Conservation (phyloP, 1,140 invertebrate genomes). For the Lordiphosa stackelbergi region DNA sequence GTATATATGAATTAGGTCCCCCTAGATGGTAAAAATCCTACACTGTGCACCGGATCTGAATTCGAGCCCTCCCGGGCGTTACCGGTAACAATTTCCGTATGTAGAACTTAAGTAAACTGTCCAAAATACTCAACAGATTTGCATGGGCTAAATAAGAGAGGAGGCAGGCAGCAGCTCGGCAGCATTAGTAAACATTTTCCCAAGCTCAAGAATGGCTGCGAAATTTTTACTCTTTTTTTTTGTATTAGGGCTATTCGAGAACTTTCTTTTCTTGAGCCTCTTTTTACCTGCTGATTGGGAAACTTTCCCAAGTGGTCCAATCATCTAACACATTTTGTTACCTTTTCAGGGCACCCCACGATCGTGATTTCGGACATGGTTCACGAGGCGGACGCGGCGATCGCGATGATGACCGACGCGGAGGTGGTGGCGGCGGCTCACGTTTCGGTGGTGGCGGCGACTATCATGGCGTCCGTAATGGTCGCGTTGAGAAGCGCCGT, state of each 20-base stretch:
- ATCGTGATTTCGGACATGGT: conserved; percentile 66
- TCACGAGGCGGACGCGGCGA: conserved; percentile 70
- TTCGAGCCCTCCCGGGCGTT: too few relatives aligned
- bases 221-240: too few relatives aligned
- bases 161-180: neutral
- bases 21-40: too few relatives aligned
- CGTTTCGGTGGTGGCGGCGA: conserved; percentile 69
- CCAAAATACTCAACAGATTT: too few relatives aligned
- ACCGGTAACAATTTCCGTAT: too few relatives aligned
- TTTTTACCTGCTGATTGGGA: neutral
- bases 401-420: conserved; percentile 68
- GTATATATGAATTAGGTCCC: too few relatives aligned
- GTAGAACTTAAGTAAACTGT: too few relatives aligned
- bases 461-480: conserved; percentile 62
- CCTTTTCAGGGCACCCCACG: conserved; percentile 70
- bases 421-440: conserved; percentile 63
- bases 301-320: neutral
- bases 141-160: neutral
- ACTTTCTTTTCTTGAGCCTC: conserved; percentile 36
- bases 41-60: too few relatives aligned
- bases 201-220: too few relatives aligned
- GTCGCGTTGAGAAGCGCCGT: conserved; percentile 76
- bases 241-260: too few relatives aligned
- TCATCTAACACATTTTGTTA: neutral
- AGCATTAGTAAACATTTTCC: neutral